Evolutionary conservation across 2,113 vertebrate genomes (phyloP).

Genomic region (Callospermophilus lateralis): DNA sequence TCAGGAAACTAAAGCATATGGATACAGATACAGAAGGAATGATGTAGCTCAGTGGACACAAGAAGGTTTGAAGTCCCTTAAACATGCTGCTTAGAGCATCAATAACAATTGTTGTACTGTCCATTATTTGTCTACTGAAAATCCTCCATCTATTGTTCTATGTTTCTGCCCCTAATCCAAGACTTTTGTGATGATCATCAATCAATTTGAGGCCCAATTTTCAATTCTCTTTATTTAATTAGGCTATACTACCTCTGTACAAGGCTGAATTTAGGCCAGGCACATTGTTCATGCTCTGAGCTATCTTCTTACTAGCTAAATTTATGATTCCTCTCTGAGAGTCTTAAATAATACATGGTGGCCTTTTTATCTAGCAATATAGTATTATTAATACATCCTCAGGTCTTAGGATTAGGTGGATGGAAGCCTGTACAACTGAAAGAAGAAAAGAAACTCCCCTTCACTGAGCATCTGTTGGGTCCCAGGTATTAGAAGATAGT

Average conservation of each 20-base stretch:
- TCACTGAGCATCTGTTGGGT: not conserved
- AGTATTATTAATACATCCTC: slow-evolving; percentile 71
- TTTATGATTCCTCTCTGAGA: slow-evolving; percentile 65
- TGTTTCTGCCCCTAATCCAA: slow-evolving; percentile 20
- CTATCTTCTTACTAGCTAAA: slow-evolving; percentile 54
- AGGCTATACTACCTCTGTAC: slow-evolving; percentile 39
- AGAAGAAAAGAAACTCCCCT: slow-evolving; percentile 55
- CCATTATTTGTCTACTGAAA: not conserved
- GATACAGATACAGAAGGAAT: not conserved
- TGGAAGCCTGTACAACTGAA: slow-evolving; percentile 50
- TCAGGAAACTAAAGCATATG: not conserved
- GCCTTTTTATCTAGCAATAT: slow-evolving; percentile 70
- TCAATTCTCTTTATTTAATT: slow-evolving; percentile 33
- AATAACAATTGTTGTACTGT: not conserved
- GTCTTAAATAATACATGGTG: slow-evolving; percentile 74
- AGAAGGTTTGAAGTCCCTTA: not conserved
- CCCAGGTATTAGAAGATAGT: not conserved
- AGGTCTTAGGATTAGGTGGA: slow-evolving; percentile 48
- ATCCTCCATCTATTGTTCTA: not conserved
- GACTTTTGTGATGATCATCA: slow-evolving; percentile 26
- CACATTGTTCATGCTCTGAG: slow-evolving; percentile 50
- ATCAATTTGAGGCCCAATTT: slow-evolving; percentile 7
- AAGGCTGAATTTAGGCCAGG: slow-evolving; percentile 56
- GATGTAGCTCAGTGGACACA: not conserved
- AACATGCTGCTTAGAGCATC: not conserved